Evolutionary conservation across 2,888 invertebrate species (phyloP), one percentile per base, ranked within the genome.

Genomic region (Muscina levida): DNA sequence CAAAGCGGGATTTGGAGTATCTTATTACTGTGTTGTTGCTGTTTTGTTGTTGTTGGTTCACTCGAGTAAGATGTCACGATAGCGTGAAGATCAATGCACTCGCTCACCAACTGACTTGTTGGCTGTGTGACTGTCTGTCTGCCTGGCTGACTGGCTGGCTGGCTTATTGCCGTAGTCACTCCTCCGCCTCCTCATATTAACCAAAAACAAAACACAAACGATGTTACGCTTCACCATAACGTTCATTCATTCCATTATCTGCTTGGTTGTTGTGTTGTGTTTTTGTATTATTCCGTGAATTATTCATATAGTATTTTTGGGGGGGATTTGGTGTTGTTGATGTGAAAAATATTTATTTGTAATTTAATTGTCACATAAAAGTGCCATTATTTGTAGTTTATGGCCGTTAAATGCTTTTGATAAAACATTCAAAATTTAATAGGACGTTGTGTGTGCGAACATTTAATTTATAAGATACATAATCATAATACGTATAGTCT

Each of bases 41-140:
- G 26, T 70, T 73, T n/a, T n/a, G n/a, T n/a, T n/a, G n/a, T n/a
- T 46, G 68, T 19, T 62, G 15, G n/a, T 22, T 66, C 17, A 39
- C 39, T 66, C 24, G n/a, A 42, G 46, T 15, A 46, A 46, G 46
- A 46, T 15, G 46, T 46, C 46, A 46, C 15, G 46, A 46, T 15
- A 13, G 37, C 62, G 51, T 11, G 19, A 53, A 79, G 79, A 79
- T 79, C 79, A 79, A 68, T 72, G 79, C 71, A 79, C 79, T 79
- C 22, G 13, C 17, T 51, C 15, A 13, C n/a, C 39, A 11, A 59
- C 24, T 72, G n/a, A 57, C 44, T n/a, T n/a, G n/a, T n/a, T n/a
- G n/a, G n/a, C n/a, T n/a, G n/a, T n/a, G n/a, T n/a, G n/a, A n/a
- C n/a, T n/a, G 22, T 0, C 17, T 31, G 24, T 6, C 1, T 17